Conservation (phyloP, 2,113 vertebrate species). For the Microtus oregoni region DNA sequence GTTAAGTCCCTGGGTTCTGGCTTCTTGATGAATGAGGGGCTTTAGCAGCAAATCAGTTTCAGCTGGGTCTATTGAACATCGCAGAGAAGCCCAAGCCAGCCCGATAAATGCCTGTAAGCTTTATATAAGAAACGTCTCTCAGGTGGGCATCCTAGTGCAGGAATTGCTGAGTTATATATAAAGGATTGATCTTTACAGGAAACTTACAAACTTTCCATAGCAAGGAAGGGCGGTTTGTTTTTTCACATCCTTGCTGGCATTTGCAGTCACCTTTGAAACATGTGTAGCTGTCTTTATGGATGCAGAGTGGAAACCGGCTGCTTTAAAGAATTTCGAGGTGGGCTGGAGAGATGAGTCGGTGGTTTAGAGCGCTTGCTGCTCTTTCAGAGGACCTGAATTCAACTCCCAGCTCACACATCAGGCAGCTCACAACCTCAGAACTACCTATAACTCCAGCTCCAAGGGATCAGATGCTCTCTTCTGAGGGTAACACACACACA, state of each 20-base stretch:
- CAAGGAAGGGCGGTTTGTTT: not conserved
- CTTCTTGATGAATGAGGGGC: not conserved
- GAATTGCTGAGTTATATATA: not conserved
- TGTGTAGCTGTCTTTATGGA: not conserved
- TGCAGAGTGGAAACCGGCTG: not conserved
- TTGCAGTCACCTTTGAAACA: not conserved
- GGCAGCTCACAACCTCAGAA: not conserved
- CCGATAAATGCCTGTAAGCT: not conserved
- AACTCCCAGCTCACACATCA: not conserved
- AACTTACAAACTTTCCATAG: not conserved
- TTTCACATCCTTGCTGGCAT: too few species aligned
- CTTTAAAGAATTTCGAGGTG: not conserved
- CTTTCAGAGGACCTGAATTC: not conserved
- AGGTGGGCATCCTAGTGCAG: not conserved
- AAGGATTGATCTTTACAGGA: not conserved
- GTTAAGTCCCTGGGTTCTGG: not conserved
- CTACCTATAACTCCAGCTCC: not conserved
- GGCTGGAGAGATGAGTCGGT: not conserved
- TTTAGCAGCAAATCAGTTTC: not conserved
- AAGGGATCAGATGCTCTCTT: not conserved
- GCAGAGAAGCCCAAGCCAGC: not conserved
- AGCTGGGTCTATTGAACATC: not conserved
- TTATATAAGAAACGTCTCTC: not conserved
- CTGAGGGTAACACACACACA: not conserved
- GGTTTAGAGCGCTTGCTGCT: not conserved